Base-by-base conservation (phyloP, 2,888 invertebrate species). In the Plemyria rubiginata region DNA sequence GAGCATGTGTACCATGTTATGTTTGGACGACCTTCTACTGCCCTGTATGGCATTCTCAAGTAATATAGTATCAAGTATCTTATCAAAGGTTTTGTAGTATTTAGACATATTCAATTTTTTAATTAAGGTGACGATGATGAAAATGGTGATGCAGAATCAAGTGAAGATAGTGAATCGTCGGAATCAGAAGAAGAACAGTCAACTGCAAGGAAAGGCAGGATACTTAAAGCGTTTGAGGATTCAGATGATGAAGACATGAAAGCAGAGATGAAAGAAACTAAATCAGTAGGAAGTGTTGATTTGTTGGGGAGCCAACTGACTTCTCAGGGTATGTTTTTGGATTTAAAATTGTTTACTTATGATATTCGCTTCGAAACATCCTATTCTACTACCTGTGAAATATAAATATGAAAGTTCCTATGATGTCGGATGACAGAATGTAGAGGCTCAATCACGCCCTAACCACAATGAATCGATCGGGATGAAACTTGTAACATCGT, bases 191-290 rank as follows among this genome's bases (percentile, higher is more conserved):
- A 78, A 38, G 69, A 73, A 41, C 75, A 82, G 64, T 62, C 67
- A 9, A 55, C 59, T 54, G 75, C 79, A 13, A 90, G 80, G 65
- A 92, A 87, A 70, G 83, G 91, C 2, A 85, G 92, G 72, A 92
- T 92, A 65, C 78, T 92, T 54, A 92, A 91, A 75, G 92, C 92
- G 0, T 92, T 92, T 76, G 91, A 90, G 76, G 92, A 92, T 75
- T 92, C 92, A 0, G 92, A 92, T 76, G 91, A 92, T 67, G 92
- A 92, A 70, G 78, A 78, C 22, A 11, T 46, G 12, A 55, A 54
- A 32, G 54, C 15, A 22, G 38, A 38, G 15, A 48, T 52, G 6
- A 70, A 68, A 13, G 46, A 61, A 7, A 48, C 9, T 13, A 51
- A 68, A 55, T 52, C 60, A 29, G 32, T 32, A 28, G 62, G 43